A percentile compares a stretch with the other conserved stretches of the same genome.
phyloP scores from a whole-genome alignment of 2,113 vertebrate genomes.

The Passer domesticus region DNA sequence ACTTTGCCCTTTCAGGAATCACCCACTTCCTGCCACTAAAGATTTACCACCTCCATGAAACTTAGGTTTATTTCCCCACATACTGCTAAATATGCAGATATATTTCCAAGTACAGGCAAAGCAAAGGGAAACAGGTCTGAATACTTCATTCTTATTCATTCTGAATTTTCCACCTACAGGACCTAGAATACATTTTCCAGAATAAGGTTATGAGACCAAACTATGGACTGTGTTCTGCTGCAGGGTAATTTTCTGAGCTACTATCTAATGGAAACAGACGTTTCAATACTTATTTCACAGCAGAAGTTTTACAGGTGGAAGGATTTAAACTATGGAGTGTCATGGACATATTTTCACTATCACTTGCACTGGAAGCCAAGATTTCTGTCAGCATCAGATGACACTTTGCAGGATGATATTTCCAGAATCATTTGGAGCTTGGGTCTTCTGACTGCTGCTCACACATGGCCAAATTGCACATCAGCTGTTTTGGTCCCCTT shows the following conservation, averaged over 20 bases:
- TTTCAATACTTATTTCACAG: background rate
- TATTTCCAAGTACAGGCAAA: background rate
- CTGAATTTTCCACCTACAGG: background rate
- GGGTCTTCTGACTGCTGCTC: background rate
- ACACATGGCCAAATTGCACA: background rate
- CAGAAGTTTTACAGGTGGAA: background rate
- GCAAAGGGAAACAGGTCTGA: background rate
- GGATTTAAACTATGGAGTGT: background rate
- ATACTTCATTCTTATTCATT: background rate
- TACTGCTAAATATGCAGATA: background rate
- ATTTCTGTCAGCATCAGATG: background rate
- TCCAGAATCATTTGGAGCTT: background rate
- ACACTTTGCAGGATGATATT: background rate
- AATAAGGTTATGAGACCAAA: background rate
- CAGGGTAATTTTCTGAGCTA: background rate
- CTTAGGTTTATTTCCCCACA: background rate
- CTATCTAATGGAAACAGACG: background rate
- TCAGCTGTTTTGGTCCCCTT: background rate
- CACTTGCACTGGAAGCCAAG: background rate
- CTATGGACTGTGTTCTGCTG: background rate
- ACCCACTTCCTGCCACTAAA: background rate
- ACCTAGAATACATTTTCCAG: background rate
- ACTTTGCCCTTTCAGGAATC: background rate
- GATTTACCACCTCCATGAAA: background rate
- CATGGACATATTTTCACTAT: background rate